A percentile compares a stretch with the other conserved stretches of the same genome.
Evolutionary conservation across 2,888 invertebrate species (phyloP).

Genomic region (Trissolcus japonicus): DNA sequence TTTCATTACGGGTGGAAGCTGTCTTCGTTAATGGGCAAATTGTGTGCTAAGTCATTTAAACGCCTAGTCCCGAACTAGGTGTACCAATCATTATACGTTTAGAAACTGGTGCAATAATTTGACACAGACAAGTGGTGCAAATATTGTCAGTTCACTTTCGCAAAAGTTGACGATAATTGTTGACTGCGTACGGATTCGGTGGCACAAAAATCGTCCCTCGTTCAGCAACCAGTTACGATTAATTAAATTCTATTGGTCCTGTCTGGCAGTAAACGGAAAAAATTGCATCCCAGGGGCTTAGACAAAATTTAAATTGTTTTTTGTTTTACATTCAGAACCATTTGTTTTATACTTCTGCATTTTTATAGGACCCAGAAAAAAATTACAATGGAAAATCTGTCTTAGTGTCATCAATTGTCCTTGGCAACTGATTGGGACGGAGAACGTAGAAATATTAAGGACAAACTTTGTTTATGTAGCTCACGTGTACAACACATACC

Average conservation of each 20-base stretch:
- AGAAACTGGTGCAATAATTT: conserved; percentile 50
- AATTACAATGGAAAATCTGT: too few species aligned
- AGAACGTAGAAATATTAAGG: background rate
- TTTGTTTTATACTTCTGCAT: too few species aligned
- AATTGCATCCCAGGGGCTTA: background rate
- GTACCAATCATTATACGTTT: conserved; percentile 57
- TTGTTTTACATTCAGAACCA: too few species aligned
- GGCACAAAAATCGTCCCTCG: conserved; percentile 10
- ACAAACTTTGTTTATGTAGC: conserved; percentile 1
- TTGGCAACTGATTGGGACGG: too few species aligned
- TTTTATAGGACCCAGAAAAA: too few species aligned
- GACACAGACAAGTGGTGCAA: conserved; percentile 40
- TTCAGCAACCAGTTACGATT: conserved; percentile 3
- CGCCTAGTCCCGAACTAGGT: conserved; percentile 65
- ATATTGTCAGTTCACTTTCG: conserved; percentile 23
- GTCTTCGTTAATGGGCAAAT: conserved; percentile 72
- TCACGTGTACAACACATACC: conserved; percentile 22
- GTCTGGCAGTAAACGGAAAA: too few species aligned
- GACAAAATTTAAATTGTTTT: too few species aligned
- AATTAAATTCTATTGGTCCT: background rate
- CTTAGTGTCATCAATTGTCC: too few species aligned
- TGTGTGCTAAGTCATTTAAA: conserved; percentile 72
- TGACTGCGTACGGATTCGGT: conserved; percentile 8
- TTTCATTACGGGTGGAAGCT: conserved; percentile 72
- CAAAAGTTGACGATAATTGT: conserved; percentile 30